Conservation (phyloP, 2,797 vertebrate genomes). For the Phalanger gymnotis region DNA sequence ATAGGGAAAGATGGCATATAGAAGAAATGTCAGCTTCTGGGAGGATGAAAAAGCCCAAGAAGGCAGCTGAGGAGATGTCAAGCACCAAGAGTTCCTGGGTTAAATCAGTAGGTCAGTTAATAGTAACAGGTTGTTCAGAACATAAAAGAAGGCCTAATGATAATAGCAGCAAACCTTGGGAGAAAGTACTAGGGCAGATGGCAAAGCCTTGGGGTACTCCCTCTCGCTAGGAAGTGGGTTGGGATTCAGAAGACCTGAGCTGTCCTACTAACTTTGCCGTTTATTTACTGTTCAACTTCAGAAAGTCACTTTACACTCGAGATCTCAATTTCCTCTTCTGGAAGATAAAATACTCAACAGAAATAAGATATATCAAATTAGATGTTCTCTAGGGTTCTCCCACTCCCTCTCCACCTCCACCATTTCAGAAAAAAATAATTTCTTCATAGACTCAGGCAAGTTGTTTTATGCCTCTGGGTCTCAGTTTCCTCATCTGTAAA, state of each 20-base stretch:
- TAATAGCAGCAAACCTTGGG: not conserved
- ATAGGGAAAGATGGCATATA: not conserved
- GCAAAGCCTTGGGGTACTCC: not conserved
- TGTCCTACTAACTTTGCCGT: not conserved
- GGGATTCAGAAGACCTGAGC: not conserved
- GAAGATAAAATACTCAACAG: not conserved
- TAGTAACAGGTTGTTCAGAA: not conserved
- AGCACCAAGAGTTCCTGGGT: not conserved
- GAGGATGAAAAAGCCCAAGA: not conserved
- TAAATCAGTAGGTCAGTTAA: not conserved
- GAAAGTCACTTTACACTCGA: not conserved
- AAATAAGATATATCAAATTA: not conserved
- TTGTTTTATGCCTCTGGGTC: not conserved
- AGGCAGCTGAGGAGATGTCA: not conserved
- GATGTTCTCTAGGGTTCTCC: not conserved
- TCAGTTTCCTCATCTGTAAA: not conserved
- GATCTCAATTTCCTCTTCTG: not conserved
- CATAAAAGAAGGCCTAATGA: not conserved
- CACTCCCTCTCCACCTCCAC: rapidly evolving
- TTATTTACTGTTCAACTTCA: not conserved
- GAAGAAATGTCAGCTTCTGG: not conserved
- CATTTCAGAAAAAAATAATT: not conserved
- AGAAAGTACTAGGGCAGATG: not conserved
- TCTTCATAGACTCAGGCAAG: not conserved
- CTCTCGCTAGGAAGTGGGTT: not conserved